Base-by-base conservation (phyloP, 2,113 vertebrate species). In the Cebus imitator region DNA sequence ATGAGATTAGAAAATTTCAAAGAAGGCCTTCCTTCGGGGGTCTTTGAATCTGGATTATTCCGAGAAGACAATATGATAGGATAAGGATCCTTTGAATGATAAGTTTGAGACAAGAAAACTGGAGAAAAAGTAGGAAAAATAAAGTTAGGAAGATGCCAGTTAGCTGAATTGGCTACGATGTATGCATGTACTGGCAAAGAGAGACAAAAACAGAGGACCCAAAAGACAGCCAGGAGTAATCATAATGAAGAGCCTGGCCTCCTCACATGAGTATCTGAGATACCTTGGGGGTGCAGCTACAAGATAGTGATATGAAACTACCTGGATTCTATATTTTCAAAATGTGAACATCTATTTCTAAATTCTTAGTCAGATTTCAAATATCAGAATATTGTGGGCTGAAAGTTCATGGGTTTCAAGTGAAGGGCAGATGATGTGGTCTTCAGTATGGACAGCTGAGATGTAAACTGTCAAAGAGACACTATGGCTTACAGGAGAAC, bases 191-290 rank as follows among this genome's bases (percentile, higher is more conserved):
- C 11, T 35, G 21, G 35, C 58, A 66, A 70, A 57, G 17, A 52
- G 1, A 61, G 5, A 5, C 1, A 68, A 50, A 87, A 64, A 1
- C 0, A 55, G 35, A 90, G 3, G 2, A 14, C 0, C 68, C 58
- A 14, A 45, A 52, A 40, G 4, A 76, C 5, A 58, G 18, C 30
- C 14, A 43, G 48, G 25, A 20, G 1, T 20, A 7, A n/a, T 5
- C 11, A 13, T 20, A 27, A 48, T 4, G n/a, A 48, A 23, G 27
- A 21, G 27, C 6, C 0, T 12, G 8, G 2, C 43, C 25, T 52
- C 48, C 32, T 16, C 32, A 16, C 18, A 8, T n/a, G 10, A 72
- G 6, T 12, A 45, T 32, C 79, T 27, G 25, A 43, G 9, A 0
- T 40, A 21, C 13, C 35, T 18, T 5, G 12, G 52, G 50, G 7